Conservation (phyloP, 1,140 invertebrate genomes). For the Venustaconcha ellipsiformis region DNA sequence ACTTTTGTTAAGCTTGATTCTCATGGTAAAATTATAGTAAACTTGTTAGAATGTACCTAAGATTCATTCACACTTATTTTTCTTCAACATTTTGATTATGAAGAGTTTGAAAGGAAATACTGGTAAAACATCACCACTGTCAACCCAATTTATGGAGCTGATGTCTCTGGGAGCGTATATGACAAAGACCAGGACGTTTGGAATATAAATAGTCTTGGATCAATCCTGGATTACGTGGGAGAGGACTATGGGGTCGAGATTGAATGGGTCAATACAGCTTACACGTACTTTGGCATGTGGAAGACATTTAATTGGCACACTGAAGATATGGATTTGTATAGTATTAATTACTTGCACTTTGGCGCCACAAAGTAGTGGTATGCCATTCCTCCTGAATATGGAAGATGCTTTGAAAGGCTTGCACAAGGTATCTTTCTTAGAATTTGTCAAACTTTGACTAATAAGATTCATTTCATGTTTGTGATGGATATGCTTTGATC, state of each 20-base stretch:
- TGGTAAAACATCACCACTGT: slow-evolving; percentile 81
- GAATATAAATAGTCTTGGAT: slow-evolving; percentile 95
- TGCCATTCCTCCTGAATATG: slow-evolving; percentile 93
- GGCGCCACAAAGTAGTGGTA: slow-evolving; percentile 97
- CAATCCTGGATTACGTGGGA: slow-evolving; percentile 94
- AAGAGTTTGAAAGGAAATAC: slow-evolving; percentile 95
- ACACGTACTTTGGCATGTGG: slow-evolving; percentile 99
- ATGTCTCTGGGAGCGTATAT: slow-evolving; percentile 95
- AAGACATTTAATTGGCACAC: slow-evolving; percentile 99
- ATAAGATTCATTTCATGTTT: no score
- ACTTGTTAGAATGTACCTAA: no score
- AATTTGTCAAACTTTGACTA: neutral
- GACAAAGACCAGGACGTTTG: slow-evolving; percentile 83
- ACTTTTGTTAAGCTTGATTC: neutral
- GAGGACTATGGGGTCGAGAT: slow-evolving; percentile 97
- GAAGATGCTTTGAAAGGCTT: slow-evolving; percentile 89
- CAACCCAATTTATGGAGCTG: slow-evolving; percentile 68
- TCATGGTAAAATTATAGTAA: neutral
- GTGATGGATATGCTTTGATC: no score
- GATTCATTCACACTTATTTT: slow-evolving; percentile 17
- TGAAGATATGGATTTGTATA: slow-evolving; percentile 99
- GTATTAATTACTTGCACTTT: slow-evolving; percentile 98
- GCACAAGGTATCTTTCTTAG: slow-evolving; percentile 76
- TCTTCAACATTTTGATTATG: slow-evolving; percentile 83
- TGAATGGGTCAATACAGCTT: slow-evolving; percentile 98